Evolutionary conservation across 2,113 vertebrate genomes (phyloP).

Genomic region (Nerophis ophidion): DNA sequence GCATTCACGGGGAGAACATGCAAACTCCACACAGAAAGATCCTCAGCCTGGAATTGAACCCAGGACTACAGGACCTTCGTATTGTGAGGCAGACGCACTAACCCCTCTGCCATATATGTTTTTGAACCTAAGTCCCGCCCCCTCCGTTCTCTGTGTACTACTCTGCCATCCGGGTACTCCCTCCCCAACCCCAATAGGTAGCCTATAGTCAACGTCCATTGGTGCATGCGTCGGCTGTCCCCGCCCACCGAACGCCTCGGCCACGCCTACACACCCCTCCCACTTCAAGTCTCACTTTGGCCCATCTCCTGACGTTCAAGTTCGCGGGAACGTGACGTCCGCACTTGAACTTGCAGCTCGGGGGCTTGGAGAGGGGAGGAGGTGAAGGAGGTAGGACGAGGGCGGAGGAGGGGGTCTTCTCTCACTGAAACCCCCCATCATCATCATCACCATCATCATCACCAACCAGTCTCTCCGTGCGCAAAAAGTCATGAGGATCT

Average conservation of each 20-base stretch:
- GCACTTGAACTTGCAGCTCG: slow-evolving; percentile 99
- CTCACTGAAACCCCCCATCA: slow-evolving; percentile 79
- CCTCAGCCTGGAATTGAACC: too few species aligned
- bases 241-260: slow-evolving; percentile 73
- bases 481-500: slow-evolving; percentile 88
- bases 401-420: slow-evolving; percentile 23
- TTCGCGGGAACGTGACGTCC: slow-evolving; percentile 99
- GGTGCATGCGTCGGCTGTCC: slow-evolving; percentile 81
- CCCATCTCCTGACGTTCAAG: slow-evolving; percentile 99
- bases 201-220: slow-evolving; percentile 94
- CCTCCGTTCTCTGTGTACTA: slow-evolving; percentile 73
- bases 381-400: neutral
- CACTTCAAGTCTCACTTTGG: slow-evolving; percentile 83
- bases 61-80: too few species aligned
- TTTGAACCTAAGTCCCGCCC: slow-evolving; percentile 53
- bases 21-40: too few species aligned
- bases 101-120: too few species aligned
- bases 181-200: slow-evolving; percentile 69
- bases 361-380: slow-evolving; percentile 61
- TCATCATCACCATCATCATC: slow-evolving; percentile 8
- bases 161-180: slow-evolving; percentile 73
- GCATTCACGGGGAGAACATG: too few species aligned
- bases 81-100: too few species aligned
- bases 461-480: slow-evolving; percentile 35
- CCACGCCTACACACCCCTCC: slow-evolving; percentile 86